Percentiles rank a stretch among this genome's conserved stretches.
phyloP scores from a whole-genome alignment of 1,140 invertebrate genomes.

The Dendrolimus punctatus region DNA sequence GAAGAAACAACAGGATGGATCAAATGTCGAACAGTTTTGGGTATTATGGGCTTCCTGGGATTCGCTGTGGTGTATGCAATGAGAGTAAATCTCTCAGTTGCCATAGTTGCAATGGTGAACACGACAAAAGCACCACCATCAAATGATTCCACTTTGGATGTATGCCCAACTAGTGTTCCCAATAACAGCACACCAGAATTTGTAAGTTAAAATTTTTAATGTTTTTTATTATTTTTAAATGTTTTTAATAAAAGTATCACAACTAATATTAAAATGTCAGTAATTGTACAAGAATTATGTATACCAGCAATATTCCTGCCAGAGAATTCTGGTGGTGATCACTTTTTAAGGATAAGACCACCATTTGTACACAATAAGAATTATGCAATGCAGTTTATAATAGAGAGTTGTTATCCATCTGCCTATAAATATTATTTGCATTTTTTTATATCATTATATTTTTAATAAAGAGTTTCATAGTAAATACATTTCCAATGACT shows the following conservation, averaged over 20 bases:
- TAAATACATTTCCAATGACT: too few species aligned
- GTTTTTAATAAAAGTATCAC: not conserved
- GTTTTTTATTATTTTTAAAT: constrained; percentile 5
- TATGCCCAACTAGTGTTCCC: constrained; percentile 71
- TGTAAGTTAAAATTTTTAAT: constrained; percentile 57
- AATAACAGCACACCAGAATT: constrained; percentile 73
- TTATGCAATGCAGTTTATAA: too few species aligned
- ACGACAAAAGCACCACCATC: constrained; percentile 76
- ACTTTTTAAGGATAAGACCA: too few species aligned
- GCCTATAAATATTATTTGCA: too few species aligned
- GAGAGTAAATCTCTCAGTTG: constrained; percentile 93
- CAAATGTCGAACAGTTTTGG: constrained; percentile 83
- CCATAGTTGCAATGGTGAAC: constrained; percentile 95
- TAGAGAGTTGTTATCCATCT: too few species aligned
- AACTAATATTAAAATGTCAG: too few species aligned
- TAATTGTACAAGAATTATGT: too few species aligned
- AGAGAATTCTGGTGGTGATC: too few species aligned
- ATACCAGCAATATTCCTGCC: too few species aligned
- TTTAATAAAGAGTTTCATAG: too few species aligned
- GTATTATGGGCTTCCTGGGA: constrained; percentile 85
- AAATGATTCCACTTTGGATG: constrained; percentile 73
- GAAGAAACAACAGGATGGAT: constrained; percentile 77
- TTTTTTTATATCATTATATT: too few species aligned
- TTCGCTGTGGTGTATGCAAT: constrained; percentile 91
- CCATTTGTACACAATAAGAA: too few species aligned